A percentile compares a stretch with the other conserved stretches of the same genome.
Conservation (phyloP, 2,113 vertebrate genomes). For the Australoheros scitulus region DNA sequence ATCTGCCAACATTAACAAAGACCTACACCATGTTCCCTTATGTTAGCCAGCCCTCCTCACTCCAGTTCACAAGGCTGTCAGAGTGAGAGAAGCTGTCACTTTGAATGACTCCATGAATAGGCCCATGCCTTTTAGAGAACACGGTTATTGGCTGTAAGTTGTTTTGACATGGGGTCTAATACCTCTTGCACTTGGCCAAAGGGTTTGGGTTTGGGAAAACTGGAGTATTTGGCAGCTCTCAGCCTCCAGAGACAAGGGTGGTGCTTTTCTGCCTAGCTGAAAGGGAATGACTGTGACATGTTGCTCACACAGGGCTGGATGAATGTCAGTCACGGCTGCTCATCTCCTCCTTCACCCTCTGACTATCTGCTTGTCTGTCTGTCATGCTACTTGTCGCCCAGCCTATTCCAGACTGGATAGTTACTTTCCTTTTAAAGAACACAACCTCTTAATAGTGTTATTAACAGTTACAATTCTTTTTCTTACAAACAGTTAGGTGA, state of each 20-base stretch:
- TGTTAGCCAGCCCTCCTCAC: conserved; percentile 44
- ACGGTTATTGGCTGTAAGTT: conserved; percentile 64
- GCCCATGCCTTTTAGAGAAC: conserved; percentile 54
- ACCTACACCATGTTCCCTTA: conserved; percentile 36
- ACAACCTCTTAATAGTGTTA: not conserved
- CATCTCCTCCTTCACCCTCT: conserved; percentile 31
- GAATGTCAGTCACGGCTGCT: conserved; percentile 58
- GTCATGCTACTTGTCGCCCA: not conserved
- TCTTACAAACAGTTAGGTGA: not conserved
- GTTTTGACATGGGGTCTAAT: conserved; percentile 79
- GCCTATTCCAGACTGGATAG: not conserved
- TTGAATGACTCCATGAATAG: conserved; percentile 75
- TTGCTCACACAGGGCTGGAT: conserved; percentile 40
- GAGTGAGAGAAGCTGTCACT: conserved; percentile 66
- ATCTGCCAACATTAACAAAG: conserved; percentile 69
- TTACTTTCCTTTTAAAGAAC: not conserved
- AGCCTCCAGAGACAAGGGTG: conserved; percentile 55
- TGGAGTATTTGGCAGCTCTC: conserved; percentile 42
- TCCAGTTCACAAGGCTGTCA: conserved; percentile 30
- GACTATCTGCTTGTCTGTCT: conserved; percentile 16
- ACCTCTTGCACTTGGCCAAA: conserved; percentile 68
- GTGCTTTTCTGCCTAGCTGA: conserved; percentile 49
- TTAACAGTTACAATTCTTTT: not conserved
- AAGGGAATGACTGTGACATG: conserved; percentile 55
- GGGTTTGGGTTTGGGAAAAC: conserved; percentile 59